Percentiles rank a stretch among this genome's conserved stretches.
Conservation (phyloP, 2,888 invertebrate genomes). For the Magallana nippona region DNA sequence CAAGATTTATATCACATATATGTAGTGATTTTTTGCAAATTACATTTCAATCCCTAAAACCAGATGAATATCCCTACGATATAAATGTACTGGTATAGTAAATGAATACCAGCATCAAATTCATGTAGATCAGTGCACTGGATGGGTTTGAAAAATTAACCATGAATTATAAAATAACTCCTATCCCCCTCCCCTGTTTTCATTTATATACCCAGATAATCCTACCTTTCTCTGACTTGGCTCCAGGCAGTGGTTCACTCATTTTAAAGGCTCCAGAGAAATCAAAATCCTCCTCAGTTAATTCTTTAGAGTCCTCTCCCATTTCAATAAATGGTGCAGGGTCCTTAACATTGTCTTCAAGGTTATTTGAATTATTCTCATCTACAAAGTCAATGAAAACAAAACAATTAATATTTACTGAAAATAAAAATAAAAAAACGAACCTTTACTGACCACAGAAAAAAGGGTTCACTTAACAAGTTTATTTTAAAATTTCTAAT, state of each 20-base stretch:
- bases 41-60: too few species aligned
- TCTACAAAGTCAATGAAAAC: neutral
- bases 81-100: too few species aligned
- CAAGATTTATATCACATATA: too few species aligned
- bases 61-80: too few species aligned
- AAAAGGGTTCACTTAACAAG: neutral
- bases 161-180: slow-evolving; percentile 43
- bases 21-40: too few species aligned
- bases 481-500: neutral
- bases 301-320: slow-evolving; percentile 66
- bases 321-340: slow-evolving; percentile 72
- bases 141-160: slow-evolving; percentile 47
- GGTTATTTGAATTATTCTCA: slow-evolving; percentile 18
- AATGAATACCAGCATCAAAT: too few species aligned
- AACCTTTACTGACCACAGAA: too few species aligned
- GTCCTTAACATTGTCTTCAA: slow-evolving; percentile 41
- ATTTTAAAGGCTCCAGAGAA: slow-evolving; percentile 56
- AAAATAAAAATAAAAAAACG: too few species aligned
- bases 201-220: neutral
- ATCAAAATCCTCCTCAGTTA: slow-evolving; percentile 62
- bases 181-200: neutral
- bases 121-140: too few species aligned
- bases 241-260: neutral
- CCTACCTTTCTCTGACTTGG: slow-evolving; percentile 25
- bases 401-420: too few species aligned